These are phyloP conservation scores for Hirudinaria manillensis DNA, from an alignment of 2,888 invertebrate species.

Conservation along the genomic window DNA sequence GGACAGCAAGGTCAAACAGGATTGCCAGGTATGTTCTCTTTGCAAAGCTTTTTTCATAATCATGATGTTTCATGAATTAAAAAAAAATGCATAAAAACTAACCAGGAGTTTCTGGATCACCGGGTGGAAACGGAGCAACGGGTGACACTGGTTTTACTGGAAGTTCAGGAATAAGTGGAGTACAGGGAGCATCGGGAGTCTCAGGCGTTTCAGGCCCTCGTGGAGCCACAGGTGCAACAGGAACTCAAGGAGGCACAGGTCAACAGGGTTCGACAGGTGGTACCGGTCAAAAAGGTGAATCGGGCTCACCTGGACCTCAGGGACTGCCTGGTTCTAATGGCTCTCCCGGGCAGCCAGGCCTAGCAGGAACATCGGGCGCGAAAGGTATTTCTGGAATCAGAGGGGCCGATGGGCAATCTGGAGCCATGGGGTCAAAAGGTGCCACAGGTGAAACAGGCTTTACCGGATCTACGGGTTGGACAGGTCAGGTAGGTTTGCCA, in stretches of 20 bases:
- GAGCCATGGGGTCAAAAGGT: conserved; percentile 35
- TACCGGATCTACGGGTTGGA: conserved; percentile 27
- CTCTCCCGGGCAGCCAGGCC: conserved; percentile 32
- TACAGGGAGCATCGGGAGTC: conserved; percentile 30
- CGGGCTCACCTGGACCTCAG: conserved; percentile 39
- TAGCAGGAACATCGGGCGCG: conserved; percentile 29
- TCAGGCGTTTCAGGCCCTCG: conserved; percentile 32
- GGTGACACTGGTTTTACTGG: conserved; percentile 32
- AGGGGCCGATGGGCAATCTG: conserved; percentile 25
- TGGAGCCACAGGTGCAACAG: conserved; percentile 28
- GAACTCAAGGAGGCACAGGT: conserved; percentile 35
- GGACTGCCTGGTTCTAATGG: conserved; percentile 33
- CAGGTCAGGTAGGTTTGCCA: conserved; percentile 28
- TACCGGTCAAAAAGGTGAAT: conserved; percentile 57
- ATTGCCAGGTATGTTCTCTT: conserved; percentile 21
- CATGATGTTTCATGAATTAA: neutral
- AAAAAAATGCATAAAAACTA: neutral
- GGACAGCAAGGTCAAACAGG: conserved; percentile 35
- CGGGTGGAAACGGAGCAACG: conserved; percentile 12
- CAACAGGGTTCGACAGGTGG: conserved; percentile 54
- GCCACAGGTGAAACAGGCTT: conserved; percentile 22
- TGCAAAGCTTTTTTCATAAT: too few relatives aligned
- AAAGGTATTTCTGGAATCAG: conserved; percentile 19
- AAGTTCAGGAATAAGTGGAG: conserved; percentile 31
- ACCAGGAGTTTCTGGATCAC: neutral